Percentiles rank a stretch among this genome's conserved stretches.
Conservation (phyloP, 2,888 invertebrate genomes). For the Tryphoninae sp. region DNA sequence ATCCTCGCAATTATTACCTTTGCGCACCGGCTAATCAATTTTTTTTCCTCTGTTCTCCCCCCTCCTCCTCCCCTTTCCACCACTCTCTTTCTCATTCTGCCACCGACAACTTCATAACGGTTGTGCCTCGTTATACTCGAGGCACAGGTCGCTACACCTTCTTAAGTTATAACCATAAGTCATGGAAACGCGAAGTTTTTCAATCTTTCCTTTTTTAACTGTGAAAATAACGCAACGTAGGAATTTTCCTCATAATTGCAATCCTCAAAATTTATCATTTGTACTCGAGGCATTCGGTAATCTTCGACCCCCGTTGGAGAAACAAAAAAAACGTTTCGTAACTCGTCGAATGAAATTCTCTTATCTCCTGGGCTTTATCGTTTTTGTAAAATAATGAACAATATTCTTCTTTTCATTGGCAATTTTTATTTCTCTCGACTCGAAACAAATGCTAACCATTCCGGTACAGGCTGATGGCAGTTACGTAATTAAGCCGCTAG, state of each 20-base stretch:
- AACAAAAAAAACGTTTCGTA: background rate
- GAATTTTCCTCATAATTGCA: constrained; percentile 48
- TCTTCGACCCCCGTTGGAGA: constrained; percentile 4
- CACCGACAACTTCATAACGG: constrained; percentile 50
- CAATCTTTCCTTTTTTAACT: constrained; percentile 18
- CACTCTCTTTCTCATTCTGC: constrained; percentile 36
- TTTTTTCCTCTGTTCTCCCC: constrained; percentile 29
- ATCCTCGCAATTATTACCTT: constrained; percentile 55
- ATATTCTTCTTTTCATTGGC: too few relatives aligned
- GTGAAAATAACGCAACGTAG: constrained; percentile 34
- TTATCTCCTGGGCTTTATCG: too few relatives aligned
- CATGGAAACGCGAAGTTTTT: constrained; percentile 28
- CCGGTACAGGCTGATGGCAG: too few relatives aligned
- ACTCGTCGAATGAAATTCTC: too few relatives aligned
- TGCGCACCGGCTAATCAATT: constrained; percentile 50
- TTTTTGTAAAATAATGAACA: too few relatives aligned
- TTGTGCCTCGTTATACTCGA: constrained; percentile 9
- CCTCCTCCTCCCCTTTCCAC: background rate
- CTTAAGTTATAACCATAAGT: constrained; percentile 41
- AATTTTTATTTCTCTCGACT: too few relatives aligned
- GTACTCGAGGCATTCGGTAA: constrained; percentile 21
- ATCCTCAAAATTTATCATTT: constrained; percentile 44
- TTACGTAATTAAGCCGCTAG: too few relatives aligned
- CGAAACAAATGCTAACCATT: too few relatives aligned
- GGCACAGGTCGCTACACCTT: background rate